These are phyloP conservation scores for Platycnemis pennipes DNA, from an alignment of 2,888 invertebrate species.

Conservation along the genomic window DNA sequence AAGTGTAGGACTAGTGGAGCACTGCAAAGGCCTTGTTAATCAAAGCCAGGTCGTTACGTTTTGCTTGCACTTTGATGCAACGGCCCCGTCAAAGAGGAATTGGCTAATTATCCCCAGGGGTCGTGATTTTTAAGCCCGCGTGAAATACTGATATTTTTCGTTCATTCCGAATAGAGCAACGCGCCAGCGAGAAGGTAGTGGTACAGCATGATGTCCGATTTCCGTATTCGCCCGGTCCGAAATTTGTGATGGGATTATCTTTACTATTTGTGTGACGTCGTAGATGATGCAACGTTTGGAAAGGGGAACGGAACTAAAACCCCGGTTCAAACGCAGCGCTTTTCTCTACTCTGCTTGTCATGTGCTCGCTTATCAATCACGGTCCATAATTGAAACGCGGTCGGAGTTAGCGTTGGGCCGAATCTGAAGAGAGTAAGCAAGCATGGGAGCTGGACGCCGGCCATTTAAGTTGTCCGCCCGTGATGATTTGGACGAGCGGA, in stretches of 20 bases:
- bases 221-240: too few species aligned
- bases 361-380: neutral
- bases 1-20: neutral
- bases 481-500: neutral
- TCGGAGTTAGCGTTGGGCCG: neutral
- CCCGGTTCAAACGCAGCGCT: neutral
- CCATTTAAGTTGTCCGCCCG: neutral
- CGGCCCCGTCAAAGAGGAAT: neutral
- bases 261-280: neutral
- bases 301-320: neutral
- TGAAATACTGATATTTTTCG: neutral
- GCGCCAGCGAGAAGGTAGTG: too few species aligned
- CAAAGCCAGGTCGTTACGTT: neutral
- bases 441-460: neutral
- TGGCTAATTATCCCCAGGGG: neutral
- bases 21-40: neutral
- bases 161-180: neutral
- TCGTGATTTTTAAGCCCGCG: neutral
- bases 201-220: too few species aligned
- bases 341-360: neutral
- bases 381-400: neutral
- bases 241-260: neutral
- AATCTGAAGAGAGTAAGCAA: neutral
- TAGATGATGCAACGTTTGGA: neutral
- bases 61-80: neutral